Base-by-base conservation (phyloP, 2,888 invertebrate genomes). In the Calephelis perditalis region DNA sequence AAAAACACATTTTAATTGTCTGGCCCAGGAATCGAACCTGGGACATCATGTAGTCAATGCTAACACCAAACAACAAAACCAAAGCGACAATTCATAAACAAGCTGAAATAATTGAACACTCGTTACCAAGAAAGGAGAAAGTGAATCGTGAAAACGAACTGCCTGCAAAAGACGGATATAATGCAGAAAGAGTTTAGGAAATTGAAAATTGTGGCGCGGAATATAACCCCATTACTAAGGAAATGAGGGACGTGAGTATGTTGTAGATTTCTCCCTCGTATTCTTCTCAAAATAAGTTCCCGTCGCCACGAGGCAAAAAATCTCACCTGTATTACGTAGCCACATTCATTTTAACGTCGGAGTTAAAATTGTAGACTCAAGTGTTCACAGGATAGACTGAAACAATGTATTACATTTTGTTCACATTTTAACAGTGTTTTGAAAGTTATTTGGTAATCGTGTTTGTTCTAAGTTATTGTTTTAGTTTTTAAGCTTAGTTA, bases 191-290 rank as follows among this genome's bases (percentile, higher is more conserved):
- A 82, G 82, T 82, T 82, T 82, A 83, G 86, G 86, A 86, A 86
- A 87, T 87, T 86, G 87, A 87, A 87, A 87, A 86, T 84, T 86
- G 84, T 79, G 84, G 82, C 80, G 77, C 83, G 86, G 85, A 84
- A 82, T 86, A 84, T 84, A 85, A 86, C 83, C 80, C 85, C 82
- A 87, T 87, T 86, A 86, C 86, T 79, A 79, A 80, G 87, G 87
- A 87, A 87, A 87, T 87, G 84, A 86, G 87, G 75, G 84, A 86
- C 87, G 87, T 84, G 85, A 82, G 80, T 81, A 81, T 84, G 82
- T 80, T 84, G 79, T 78, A 77, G 78, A 83, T 81, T 83, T 82
- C 73, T 69, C 71, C 71, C 69, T 70, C 64, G 67, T 63, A 46
- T 55, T 63, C 62, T 40, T 47, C 47, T 49, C 45, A 55, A 37